These are phyloP conservation scores for Apteryx mantelli DNA, from an alignment of 2,113 vertebrate species.

Conservation along the genomic window DNA sequence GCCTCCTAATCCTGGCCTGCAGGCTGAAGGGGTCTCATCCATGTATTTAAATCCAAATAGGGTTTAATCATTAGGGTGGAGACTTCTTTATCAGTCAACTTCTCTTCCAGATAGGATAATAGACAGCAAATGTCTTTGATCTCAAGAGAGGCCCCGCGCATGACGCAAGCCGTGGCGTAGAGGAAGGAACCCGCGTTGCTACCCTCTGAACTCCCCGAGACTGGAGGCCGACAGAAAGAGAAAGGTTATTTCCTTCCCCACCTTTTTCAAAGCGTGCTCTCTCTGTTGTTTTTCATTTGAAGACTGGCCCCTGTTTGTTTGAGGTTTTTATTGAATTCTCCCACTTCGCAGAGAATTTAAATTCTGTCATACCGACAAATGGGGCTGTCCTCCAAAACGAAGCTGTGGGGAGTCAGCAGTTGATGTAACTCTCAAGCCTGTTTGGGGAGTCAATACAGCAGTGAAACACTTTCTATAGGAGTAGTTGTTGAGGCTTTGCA, in stretches of 20 bases:
- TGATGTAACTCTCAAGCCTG: background rate
- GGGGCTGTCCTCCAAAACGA: background rate
- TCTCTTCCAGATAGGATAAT: constrained; percentile 54
- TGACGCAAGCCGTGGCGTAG: background rate
- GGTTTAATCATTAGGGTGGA: constrained; percentile 69
- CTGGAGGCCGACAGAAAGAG: background rate
- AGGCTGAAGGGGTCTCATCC: background rate
- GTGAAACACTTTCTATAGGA: background rate
- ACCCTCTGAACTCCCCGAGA: background rate
- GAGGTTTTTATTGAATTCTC: background rate
- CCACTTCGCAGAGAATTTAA: background rate
- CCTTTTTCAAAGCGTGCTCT: background rate
- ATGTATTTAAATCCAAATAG: constrained; percentile 48
- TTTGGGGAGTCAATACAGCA: background rate
- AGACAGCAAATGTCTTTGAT: constrained; percentile 70
- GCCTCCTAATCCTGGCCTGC: constrained; percentile 34
- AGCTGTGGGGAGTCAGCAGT: background rate
- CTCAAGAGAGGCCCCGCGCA: constrained; percentile 6
- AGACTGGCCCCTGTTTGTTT: background rate
- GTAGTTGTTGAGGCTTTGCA: background rate
- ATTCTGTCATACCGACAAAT: background rate
- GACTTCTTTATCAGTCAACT: constrained; percentile 71
- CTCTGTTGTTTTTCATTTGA: background rate
- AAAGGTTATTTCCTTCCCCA: background rate
- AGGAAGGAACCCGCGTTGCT: background rate